These are phyloP conservation scores for Agrotis puta DNA, from an alignment of 2,888 invertebrate species.

Conservation along the genomic window DNA sequence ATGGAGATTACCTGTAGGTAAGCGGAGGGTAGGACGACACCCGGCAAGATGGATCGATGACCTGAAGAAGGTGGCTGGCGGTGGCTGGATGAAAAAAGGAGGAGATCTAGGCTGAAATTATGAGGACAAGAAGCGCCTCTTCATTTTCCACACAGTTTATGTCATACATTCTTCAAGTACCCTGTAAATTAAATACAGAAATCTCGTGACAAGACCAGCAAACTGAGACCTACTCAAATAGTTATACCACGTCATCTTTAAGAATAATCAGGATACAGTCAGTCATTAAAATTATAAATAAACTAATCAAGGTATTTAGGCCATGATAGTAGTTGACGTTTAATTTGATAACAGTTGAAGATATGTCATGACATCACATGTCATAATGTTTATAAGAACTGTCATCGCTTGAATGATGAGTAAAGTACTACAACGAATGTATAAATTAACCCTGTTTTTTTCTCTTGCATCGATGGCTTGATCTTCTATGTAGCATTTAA, in stretches of 20 bases:
- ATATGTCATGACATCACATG: slow-evolving; percentile 18
- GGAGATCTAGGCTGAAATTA: no score
- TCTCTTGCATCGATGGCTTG: background rate
- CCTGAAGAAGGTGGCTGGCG: no score
- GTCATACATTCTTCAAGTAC: background rate
- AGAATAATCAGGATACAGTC: slow-evolving; percentile 1
- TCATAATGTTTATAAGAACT: slow-evolving; percentile 33
- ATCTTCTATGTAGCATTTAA: background rate
- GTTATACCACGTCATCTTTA: slow-evolving; percentile 6
- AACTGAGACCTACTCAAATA: no score
- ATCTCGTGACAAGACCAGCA: no score
- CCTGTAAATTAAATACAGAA: no score
- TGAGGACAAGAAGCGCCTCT: no score
- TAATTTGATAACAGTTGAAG: slow-evolving; percentile 39
- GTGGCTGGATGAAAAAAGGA: no score
- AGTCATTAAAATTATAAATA: slow-evolving; percentile 35
- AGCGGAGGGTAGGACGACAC: no score
- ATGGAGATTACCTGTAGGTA: no score
- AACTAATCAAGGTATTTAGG: slow-evolving; percentile 48
- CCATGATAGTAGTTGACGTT: slow-evolving; percentile 7
- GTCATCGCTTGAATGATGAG: slow-evolving; percentile 21
- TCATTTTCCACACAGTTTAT: no score
- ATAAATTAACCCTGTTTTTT: background rate
- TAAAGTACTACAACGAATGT: background rate
- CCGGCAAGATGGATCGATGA: no score